These are phyloP conservation scores for Nemoura dubitans DNA, from an alignment of 2,888 invertebrate species.

Conservation along the genomic window DNA sequence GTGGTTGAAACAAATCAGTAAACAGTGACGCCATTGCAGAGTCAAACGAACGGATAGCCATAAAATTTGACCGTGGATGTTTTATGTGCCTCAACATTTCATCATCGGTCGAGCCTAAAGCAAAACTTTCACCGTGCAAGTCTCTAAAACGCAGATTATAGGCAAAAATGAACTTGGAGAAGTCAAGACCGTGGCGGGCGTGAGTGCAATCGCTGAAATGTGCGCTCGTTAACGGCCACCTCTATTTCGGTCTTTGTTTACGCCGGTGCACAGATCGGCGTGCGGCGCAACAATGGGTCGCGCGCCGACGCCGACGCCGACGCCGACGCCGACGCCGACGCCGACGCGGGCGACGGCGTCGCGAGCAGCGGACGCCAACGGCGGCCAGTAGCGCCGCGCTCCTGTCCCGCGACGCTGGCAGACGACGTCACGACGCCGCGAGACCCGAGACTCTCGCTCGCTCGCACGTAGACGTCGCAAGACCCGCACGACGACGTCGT, in stretches of 20 bases:
- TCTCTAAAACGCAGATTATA: too few relatives aligned
- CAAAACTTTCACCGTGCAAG: too few relatives aligned
- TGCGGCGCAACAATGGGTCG: too few relatives aligned
- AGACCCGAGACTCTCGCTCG: not conserved
- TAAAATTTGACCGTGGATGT: too few relatives aligned
- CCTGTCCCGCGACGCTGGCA: slow-evolving; percentile 20
- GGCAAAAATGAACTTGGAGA: too few relatives aligned
- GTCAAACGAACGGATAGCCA: too few relatives aligned
- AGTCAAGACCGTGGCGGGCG: not conserved
- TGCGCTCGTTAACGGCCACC: not conserved
- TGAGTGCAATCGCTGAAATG: not conserved
- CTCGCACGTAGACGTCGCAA: not conserved
- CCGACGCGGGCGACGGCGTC: not conserved
- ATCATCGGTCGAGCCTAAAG: too few relatives aligned
- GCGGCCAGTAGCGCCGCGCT: slow-evolving; percentile 18
- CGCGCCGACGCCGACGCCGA: too few relatives aligned
- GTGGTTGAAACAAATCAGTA: too few relatives aligned
- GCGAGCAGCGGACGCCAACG: not conserved
- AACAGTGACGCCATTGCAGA: too few relatives aligned
- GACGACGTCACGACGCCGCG: not conserved
- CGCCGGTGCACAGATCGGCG: not conserved
- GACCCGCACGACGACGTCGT: not conserved
- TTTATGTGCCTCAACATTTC: too few relatives aligned
- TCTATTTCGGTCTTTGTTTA: not conserved
- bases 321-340: not conserved